Evolutionary conservation across 2,888 invertebrate species (phyloP).

Genomic region (Dasysyrphus tricinctus): DNA sequence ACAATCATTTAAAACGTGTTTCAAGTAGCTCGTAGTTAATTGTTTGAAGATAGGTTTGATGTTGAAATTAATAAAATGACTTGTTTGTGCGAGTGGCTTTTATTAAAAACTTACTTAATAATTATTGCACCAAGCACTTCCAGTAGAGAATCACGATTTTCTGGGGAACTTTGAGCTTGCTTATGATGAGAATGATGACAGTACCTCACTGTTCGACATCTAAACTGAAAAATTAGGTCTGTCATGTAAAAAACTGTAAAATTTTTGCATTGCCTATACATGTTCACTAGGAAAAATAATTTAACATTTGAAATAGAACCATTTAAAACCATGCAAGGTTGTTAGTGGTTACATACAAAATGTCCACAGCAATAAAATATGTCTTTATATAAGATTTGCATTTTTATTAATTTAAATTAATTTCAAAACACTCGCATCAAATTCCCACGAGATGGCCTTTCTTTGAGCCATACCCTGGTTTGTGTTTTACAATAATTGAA

Average conservation of each 20-base stretch:
- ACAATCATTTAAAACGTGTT: conserved; percentile 36
- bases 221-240: conserved; percentile 6
- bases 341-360: background rate
- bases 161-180: background rate
- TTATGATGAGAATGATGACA: background rate
- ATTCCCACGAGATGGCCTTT: conserved; percentile 25
- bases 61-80: conserved; percentile 55
- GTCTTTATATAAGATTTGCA: conserved; percentile 8
- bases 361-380: conserved; percentile 5
- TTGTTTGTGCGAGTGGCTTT: background rate
- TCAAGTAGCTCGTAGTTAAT: conserved; percentile 44
- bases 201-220: background rate
- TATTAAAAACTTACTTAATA: conserved; percentile 25
- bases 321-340: conserved; percentile 1
- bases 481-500: conserved; percentile 4
- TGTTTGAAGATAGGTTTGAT: conserved; percentile 36
- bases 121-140: conserved; percentile 19
- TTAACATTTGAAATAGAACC: background rate
- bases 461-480: conserved; percentile 5
- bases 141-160: conserved; percentile 12
- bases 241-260: background rate
- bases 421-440: background rate
- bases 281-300: background rate
- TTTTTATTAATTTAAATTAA: conserved; percentile 12
- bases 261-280: background rate